Base-by-base conservation (phyloP, 2,888 invertebrate genomes). In the Leucophenga maculata region DNA sequence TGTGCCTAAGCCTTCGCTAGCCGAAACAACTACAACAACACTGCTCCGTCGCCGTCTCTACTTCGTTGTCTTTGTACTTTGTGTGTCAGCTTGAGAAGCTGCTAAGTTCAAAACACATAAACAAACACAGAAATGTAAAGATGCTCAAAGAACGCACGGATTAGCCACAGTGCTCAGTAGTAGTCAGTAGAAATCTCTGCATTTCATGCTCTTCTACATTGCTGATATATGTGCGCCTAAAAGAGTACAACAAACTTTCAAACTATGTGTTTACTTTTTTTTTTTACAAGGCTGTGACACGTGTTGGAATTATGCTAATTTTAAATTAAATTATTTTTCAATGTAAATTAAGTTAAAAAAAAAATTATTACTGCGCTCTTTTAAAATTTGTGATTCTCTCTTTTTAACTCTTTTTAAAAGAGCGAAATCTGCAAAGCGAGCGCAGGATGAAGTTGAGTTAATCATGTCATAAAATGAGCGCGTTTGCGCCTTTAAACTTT, bases 291-390 rank as follows among this genome's bases (percentile, higher is more conserved):
- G 6, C 13, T 4, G 16, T 16, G 50, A 60, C 46, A 64, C 48
- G 46, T 64, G 62, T 46, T 60, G 39, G 31, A 39, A 39, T 22
- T 16, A 60, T 32, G 60, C 60, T 60, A 60, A 60, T 60, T 60
- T 22, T n/a, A 48, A 22, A 16, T 64, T 48, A 46, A 14, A 64
- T 48, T 46, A 22, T n/a, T 44, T 64, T 64, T 64, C 59, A 32
- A n/a, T 55, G 18, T 26, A 39, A 39, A 39, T 39, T 39, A 9
- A 20, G 9, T 22, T 11, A 14, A 55, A 55, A 1, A 22, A 9
- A n/a, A 39, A 32, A 60, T 18, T 39, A 11, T 6, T 39, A 39
- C 1, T 11, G 39, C 8, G 39, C 39, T 3, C 39, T 26, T 26
- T 26, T 26, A 26, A 26, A 39, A 8, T 39, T 39, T 39, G 39